These are phyloP conservation scores for Loxodonta africana DNA, from an alignment of 2,113 vertebrate species.

Conservation along the genomic window DNA sequence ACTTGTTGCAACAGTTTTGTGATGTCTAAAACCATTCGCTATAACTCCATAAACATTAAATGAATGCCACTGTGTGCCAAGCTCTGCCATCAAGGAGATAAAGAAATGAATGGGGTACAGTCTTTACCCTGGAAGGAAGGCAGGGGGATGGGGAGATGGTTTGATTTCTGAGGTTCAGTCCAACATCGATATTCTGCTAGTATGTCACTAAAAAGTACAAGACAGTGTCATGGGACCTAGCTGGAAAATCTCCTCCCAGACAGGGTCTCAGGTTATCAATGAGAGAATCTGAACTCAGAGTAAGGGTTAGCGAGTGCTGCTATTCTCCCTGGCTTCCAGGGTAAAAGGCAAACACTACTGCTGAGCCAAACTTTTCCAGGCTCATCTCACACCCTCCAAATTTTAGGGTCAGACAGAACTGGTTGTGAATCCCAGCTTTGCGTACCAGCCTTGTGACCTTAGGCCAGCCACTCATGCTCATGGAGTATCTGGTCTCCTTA, in stretches of 20 bases:
- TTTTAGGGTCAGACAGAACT: background rate
- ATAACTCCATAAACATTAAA: slow-evolving; percentile 13
- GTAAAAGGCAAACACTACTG: background rate
- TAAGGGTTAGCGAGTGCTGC: background rate
- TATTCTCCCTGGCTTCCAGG: background rate
- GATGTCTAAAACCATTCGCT: slow-evolving; percentile 32
- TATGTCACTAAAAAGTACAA: background rate
- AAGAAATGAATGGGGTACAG: background rate
- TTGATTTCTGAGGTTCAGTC: slow-evolving; percentile 33
- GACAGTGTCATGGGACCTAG: background rate
- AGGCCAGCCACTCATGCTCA: background rate
- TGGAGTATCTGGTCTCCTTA: background rate
- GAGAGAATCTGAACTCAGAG: background rate
- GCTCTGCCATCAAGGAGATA: background rate
- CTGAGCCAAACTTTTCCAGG: background rate
- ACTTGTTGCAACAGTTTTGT: background rate
- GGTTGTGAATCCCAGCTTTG: slow-evolving; percentile 13
- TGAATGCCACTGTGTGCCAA: background rate
- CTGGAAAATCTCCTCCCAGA: background rate
- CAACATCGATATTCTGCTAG: background rate
- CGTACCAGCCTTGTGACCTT: background rate
- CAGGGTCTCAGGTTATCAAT: background rate
- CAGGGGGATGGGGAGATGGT: background rate
- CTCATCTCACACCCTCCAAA: background rate
- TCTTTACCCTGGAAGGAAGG: background rate